Evolutionary conservation across 2,888 invertebrate species (phyloP).

Genomic region (Masnerella sp.): DNA sequence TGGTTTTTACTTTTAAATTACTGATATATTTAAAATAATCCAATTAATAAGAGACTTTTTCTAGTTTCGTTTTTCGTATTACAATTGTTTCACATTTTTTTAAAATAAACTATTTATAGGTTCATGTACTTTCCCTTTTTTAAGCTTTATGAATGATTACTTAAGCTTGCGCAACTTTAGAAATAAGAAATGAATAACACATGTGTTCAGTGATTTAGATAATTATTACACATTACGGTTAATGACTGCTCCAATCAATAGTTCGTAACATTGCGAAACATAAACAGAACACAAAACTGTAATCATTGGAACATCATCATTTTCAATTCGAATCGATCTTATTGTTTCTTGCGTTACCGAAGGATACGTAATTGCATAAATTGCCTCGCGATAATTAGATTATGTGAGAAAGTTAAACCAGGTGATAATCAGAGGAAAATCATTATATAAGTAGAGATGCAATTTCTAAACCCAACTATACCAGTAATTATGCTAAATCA

Average conservation of each 20-base stretch:
- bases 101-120: too few species aligned
- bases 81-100: too few species aligned
- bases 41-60: too few species aligned
- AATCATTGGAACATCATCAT: background rate
- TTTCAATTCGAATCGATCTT: background rate
- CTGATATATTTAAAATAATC: too few species aligned
- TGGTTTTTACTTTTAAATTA: too few species aligned
- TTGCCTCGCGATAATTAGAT: conserved; percentile 15
- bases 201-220: conserved; percentile 14
- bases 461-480: conserved; percentile 16
- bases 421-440: conserved; percentile 13
- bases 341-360: conserved; percentile 10
- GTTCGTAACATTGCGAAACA: conserved; percentile 12
- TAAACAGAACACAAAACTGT: background rate
- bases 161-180: conserved; percentile 15
- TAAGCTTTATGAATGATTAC: conserved; percentile 25
- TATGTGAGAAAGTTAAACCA: conserved; percentile 6
- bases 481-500: conserved; percentile 27
- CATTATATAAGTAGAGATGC: conserved; percentile 34
- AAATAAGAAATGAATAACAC: conserved; percentile 13
- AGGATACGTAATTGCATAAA: background rate
- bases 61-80: too few species aligned
- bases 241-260: background rate
- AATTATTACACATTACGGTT: conserved; percentile 6
- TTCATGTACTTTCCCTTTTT: conserved; percentile 19